Conservation (phyloP, 1,140 invertebrate genomes). For the Lerema accius region DNA sequence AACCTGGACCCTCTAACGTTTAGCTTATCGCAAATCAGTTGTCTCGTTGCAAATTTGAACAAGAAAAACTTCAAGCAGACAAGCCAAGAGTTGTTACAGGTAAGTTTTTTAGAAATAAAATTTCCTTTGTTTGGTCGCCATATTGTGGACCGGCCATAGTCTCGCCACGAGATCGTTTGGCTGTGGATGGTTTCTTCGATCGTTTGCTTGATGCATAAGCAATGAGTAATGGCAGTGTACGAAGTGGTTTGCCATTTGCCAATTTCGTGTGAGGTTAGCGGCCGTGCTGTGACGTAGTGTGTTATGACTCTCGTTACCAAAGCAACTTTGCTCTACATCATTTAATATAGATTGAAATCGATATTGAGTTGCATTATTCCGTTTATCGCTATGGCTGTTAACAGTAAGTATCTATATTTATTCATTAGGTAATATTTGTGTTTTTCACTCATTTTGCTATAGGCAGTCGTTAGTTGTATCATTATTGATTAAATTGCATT, state of each 20-base stretch:
- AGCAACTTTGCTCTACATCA: neutral
- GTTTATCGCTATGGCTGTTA: neutral
- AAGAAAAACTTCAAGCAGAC: slow-evolving; percentile 97
- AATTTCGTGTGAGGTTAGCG: neutral
- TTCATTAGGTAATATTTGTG: neutral
- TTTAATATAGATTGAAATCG: slow-evolving; percentile 6
- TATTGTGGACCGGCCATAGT: slow-evolving; percentile 64
- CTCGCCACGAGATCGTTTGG: slow-evolving; percentile 61
- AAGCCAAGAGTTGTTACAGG: slow-evolving; percentile 88
- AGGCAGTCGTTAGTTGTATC: too few relatives aligned
- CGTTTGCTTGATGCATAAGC: neutral
- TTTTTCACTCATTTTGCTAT: too few relatives aligned
- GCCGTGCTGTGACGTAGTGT: neutral
- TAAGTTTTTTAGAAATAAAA: slow-evolving; percentile 55
- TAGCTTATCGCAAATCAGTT: slow-evolving; percentile 98
- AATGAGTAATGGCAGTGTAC: neutral
- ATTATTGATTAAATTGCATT: too few relatives aligned
- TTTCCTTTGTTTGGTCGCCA: slow-evolving; percentile 78
- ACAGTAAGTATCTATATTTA: neutral
- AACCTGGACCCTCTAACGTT: slow-evolving; percentile 98
- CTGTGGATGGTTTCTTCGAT: slow-evolving; percentile 26
- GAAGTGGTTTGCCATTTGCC: neutral
- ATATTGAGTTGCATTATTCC: slow-evolving; percentile 1
- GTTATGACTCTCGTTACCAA: slow-evolving; percentile 10
- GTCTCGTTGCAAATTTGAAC: slow-evolving; percentile 96